Conservation (phyloP, 2,113 vertebrate species). For the Leptobrachium leishanense region DNA sequence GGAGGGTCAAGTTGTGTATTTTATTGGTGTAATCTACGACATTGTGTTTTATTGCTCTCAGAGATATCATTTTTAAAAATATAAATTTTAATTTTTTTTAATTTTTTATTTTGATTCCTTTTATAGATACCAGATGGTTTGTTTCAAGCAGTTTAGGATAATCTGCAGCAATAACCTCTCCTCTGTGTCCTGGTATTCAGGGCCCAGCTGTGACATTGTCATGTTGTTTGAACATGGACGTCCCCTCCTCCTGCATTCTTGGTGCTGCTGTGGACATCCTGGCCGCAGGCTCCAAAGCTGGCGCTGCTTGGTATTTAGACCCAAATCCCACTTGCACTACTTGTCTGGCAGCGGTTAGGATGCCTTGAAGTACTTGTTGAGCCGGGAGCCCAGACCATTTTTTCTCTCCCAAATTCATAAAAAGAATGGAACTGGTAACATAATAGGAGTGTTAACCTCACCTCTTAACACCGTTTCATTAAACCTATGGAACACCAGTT, state of each 20-base stretch:
- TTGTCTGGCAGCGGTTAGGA: background rate
- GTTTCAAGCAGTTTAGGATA: background rate
- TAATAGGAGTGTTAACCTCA: too few species aligned
- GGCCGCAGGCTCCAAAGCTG: background rate
- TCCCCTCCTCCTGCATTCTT: slow-evolving; percentile 13
- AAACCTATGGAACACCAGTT: too few species aligned
- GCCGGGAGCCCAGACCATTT: background rate
- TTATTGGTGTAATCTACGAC: too few species aligned
- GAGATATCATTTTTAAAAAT: too few species aligned
- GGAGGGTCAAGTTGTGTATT: too few species aligned
- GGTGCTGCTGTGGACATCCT: slow-evolving; percentile 1
- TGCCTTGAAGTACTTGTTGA: background rate
- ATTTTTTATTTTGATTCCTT: background rate
- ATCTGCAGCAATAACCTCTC: background rate
- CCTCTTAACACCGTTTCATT: too few species aligned
- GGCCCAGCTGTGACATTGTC: slow-evolving; percentile 21
- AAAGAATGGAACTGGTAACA: too few species aligned
- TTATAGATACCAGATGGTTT: background rate
- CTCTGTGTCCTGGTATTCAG: slow-evolving; percentile 14
- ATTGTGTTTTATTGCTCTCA: too few species aligned
- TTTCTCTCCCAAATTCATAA: too few species aligned
- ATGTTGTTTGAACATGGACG: background rate
- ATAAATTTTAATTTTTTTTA: too few species aligned
- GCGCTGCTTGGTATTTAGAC: background rate
- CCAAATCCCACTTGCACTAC: background rate